These are phyloP conservation scores for Magallana angulata DNA, from an alignment of 1,140 invertebrate species.

Conservation along the genomic window DNA sequence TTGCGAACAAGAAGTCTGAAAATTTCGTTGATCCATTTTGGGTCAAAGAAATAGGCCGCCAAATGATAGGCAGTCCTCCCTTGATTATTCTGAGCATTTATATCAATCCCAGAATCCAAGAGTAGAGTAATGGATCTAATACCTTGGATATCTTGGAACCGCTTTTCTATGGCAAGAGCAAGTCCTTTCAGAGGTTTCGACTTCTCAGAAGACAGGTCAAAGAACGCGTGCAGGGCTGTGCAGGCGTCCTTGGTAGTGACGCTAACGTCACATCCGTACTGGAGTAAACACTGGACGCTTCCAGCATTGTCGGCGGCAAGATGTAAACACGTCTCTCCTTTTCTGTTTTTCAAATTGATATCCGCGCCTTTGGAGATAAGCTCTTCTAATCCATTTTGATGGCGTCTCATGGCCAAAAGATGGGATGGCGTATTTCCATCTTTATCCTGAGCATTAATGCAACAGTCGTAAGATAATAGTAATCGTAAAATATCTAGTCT, in stretches of 20 bases:
- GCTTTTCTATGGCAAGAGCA: not conserved
- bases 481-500: not conserved
- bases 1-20: constrained; percentile 13
- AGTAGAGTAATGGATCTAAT: not conserved
- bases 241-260: not conserved
- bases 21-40: constrained; percentile 17
- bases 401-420: constrained; percentile 1
- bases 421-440: not conserved
- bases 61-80: constrained; percentile 2
- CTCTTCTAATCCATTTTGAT: constrained; percentile 8
- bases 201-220: not conserved
- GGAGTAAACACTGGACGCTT: constrained; percentile 9
- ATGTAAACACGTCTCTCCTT: constrained; percentile 6
- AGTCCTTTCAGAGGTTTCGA: not conserved
- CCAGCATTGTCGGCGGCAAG: constrained; percentile 3
- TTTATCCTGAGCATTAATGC: not conserved
- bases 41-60: not conserved
- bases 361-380: not conserved
- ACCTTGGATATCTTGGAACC: constrained; percentile 21
- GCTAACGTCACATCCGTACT: not conserved
- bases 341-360: constrained; percentile 12
- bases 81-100: not conserved
- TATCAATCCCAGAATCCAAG: constrained; percentile 10
- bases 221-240: not conserved
- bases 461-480: not conserved